Evolutionary conservation across 2,797 vertebrate species (phyloP), one percentile per base, ranked within the genome.

Genomic region (Pelobates cultripes): DNA sequence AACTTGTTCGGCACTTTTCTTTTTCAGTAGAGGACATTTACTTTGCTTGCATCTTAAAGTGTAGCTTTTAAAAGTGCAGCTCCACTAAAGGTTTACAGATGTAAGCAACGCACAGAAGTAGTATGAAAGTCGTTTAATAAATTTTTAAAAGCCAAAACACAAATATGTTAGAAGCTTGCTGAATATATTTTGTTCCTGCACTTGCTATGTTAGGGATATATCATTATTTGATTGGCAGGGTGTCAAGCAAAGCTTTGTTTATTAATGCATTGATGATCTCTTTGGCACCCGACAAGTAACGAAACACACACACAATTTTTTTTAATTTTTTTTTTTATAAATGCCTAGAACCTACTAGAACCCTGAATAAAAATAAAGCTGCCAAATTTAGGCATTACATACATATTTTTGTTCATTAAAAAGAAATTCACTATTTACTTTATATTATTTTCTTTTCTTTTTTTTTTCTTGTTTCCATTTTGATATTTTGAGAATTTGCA

Each of bases 31-130:
- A 15, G 14, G 57, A 61, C 12, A 15, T 10, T 57, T 15, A 43
- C 14, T 66, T 63, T 43, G 42, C 28, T 28, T 28, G 28, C 28
- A 51, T 6, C 10, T 51, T 5, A 51, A 75, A 28, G 42, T 28
- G n/a, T 3, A 41, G 4, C 42, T 14, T 40, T 51, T 64, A 76
- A 66, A 66, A 63, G 61, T 75, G 73, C 57, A 75, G n/a, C 9
- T 17, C 53, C 8, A 7, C 51, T 44, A 70, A 8, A 51, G 47
- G 47, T 6, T 51, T 51, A 51, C 13, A 12, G 14, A 57, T 57
- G 55, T 15, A 57, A 9, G 14, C 55, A 12, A 57, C 3, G 55
- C 4, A 14, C 1, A 12, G 28, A 28, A 1, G 13, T 57, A 57
- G 9, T 57, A 57, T 7, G 9, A 57, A 14, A 14, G 14, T 4